Percentiles rank a stretch among this genome's conserved stretches.
Evolutionary conservation across 2,113 vertebrate genomes (phyloP).

Genomic region (Zosterops hypoxanthus): DNA sequence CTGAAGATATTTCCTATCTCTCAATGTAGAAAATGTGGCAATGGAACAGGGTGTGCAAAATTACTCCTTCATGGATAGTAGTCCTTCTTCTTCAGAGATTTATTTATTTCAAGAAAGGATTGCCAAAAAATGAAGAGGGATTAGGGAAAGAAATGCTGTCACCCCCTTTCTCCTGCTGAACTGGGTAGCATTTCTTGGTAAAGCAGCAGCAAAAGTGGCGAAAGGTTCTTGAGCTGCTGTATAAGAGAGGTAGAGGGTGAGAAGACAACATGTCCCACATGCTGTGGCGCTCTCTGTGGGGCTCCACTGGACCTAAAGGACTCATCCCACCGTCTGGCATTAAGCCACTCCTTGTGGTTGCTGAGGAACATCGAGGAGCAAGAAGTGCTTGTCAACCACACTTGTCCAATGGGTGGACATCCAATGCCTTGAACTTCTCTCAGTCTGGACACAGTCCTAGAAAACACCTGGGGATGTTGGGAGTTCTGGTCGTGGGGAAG

Average conservation of each 20-base stretch:
- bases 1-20: not conserved
- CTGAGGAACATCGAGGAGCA: not conserved
- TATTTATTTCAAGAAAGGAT: not conserved
- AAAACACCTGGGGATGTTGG: accelerated
- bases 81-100: not conserved
- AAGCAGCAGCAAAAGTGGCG: not conserved
- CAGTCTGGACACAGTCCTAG: not conserved
- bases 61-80: not conserved
- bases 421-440: accelerated
- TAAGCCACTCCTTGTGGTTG: not conserved
- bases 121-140: not conserved
- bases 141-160: not conserved
- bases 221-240: not conserved
- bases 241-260: not conserved
- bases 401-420: not conserved
- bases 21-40: not conserved
- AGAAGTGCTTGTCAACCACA: not conserved
- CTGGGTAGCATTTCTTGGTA: not conserved
- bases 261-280: not conserved
- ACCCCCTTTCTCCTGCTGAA: not conserved
- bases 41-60: not conserved
- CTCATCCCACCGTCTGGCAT: not conserved
- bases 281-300: not conserved
- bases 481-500: accelerated
- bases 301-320: not conserved